Base-by-base conservation (phyloP, 2,797 vertebrate genomes). In the Sebastiscus tertius region DNA sequence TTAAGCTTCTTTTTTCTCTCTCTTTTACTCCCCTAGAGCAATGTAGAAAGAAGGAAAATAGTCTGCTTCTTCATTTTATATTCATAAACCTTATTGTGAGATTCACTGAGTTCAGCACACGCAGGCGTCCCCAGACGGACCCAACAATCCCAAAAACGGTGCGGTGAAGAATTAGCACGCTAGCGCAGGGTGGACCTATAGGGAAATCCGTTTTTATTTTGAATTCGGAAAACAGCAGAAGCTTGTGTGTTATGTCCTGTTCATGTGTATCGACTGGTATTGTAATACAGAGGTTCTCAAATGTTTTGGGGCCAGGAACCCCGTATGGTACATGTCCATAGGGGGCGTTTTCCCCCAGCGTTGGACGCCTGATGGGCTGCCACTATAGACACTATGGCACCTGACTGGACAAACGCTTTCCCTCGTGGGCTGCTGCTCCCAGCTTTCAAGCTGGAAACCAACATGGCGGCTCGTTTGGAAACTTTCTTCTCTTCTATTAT, bases 51-150 rank as follows among this genome's bases (percentile, higher is more conserved):
- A 83, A 79, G 8, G 8, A 82, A 75, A 49, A 42, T 79, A 72
- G 36, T 22, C 58, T 6, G 26, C 67, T 58, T 56, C 46, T 66
- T 81, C 5, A 10, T 82, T 82, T 78, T 9, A 72, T 54, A 81
- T 82, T 75, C 71, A 86, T 61, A 31, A 84, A 72, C 63, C 56
- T 12, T 58, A 79, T 68, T 10, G 27, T 71, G 62, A 77, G 63
- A 76, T 18, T 69, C 36, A 36, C 63, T 33, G 36, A 80, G 73
- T 58, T 77, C 24, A 36, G 60, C 54, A 14, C 26, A 26, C n/a
- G 46, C 70, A 71, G 54, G 59, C 27, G 4, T 79, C 71, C 77
- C 75, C 69, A 62, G 67, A 77, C 26, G 18, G 46, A 64, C 27
- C 2, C 3, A 70, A 80, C 72, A 79, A 74, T 54, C 29, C 49